Evolutionary conservation across 1,140 invertebrate species (phyloP), one percentile per base, ranked within the genome.

Genomic region (Drosophila parabipectinata): DNA sequence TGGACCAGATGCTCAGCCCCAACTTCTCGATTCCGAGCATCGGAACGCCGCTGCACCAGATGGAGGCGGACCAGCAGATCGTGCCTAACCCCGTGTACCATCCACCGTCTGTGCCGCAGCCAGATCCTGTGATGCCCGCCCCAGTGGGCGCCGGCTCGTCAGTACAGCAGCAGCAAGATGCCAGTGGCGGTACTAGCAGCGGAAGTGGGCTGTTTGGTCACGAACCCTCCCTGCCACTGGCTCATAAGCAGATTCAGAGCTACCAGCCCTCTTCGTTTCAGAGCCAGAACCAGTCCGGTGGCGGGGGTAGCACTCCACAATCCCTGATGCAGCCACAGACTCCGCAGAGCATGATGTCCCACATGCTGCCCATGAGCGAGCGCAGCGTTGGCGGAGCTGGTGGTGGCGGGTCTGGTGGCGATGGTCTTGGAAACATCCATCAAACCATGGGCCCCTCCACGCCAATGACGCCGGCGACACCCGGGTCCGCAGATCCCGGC

Each of bases 391-490:
- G 26, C 1, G 83, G 58, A 0, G 26, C 59, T 90, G 92, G 69
- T 0, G 69, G 28, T 7, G 52, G 45, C 3, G 92, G 90, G 48
- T 75, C 24, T 7, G 54, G 54, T 61, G 80, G 92, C 30, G 79
- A 82, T 39, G 90, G 92, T 2, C 92, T 92, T 28, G 93, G 92
- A 54, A 93, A 93, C 80, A 91, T 94, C 26, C 93, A 93, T 44
- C 94, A 94, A 75, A 92, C 92, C 1, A 95, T 95, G 88, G 95
- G 95, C 18, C 96, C 97, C 8, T 95, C 95, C 1, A 96, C 95
- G 18, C 96, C 98, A 2, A 96, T 98, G 91, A 98, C 98, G 9
- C 98, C 98, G 21, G 97, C 98, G 94, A 98, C 98, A 3, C 98
- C 98, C 66, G 96, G 97, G 73, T 98, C 98, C 10, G 96, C 97